Percentiles rank a stretch among this genome's conserved stretches.
phyloP scores from a whole-genome alignment of 2,113 vertebrate species.

The Argyrosomus japonicus region DNA sequence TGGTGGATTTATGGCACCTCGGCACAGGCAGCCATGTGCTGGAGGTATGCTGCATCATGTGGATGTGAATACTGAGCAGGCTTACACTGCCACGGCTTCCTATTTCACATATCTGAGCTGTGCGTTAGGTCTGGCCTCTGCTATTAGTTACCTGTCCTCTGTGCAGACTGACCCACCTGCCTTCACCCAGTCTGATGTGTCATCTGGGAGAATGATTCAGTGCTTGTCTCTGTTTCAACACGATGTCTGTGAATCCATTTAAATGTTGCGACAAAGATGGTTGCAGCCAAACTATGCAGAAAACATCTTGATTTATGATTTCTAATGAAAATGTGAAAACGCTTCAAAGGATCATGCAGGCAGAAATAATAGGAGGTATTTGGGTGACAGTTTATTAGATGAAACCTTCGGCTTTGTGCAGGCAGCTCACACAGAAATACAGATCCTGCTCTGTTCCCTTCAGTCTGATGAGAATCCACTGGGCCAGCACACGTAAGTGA shows the following conservation, averaged over 20 bases:
- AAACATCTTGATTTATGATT: neutral
- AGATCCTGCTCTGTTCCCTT: neutral
- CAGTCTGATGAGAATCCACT: neutral
- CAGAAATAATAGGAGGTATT: neutral
- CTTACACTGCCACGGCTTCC: constrained; percentile 9
- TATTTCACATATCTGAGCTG: constrained; percentile 23
- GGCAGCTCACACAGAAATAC: neutral
- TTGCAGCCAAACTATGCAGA: neutral
- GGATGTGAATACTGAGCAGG: constrained; percentile 47
- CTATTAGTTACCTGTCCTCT: constrained; percentile 16
- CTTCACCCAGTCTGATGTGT: neutral
- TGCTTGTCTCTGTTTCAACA: neutral
- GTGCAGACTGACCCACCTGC: neutral
- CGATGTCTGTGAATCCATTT: neutral
- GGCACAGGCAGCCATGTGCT: constrained; percentile 59
- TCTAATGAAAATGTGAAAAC: neutral
- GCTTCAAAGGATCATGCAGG: neutral
- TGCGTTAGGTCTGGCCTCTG: neutral
- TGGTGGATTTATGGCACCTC: constrained; percentile 65
- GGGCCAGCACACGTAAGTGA: too few species aligned
- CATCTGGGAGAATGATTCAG: neutral
- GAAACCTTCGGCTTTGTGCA: neutral
- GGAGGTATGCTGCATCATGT: constrained; percentile 54
- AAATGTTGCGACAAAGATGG: neutral
- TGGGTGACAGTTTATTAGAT: neutral